Conservation (phyloP, 2,888 invertebrate species). For the Eupithecia exiguata region DNA sequence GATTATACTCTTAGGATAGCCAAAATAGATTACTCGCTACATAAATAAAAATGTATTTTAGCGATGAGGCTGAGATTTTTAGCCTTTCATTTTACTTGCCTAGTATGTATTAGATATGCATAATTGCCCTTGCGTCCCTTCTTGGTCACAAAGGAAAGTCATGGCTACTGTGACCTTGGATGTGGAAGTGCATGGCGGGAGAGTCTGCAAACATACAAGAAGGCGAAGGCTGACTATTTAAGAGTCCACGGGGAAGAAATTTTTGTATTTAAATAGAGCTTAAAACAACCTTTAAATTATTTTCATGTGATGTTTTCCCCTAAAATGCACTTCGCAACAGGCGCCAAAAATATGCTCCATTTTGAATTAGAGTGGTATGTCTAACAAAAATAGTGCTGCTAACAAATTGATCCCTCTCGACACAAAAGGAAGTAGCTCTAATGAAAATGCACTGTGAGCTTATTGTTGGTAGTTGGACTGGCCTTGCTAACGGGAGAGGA, state of each 20-base stretch:
- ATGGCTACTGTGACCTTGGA: background rate
- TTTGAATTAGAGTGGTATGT: background rate
- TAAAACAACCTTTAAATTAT: background rate
- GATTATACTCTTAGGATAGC: background rate
- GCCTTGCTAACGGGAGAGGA: conserved; percentile 29
- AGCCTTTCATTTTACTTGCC: background rate
- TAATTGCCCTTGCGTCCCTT: background rate
- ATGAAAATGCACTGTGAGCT: conserved; percentile 31
- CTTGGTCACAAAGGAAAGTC: background rate
- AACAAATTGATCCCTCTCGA: conserved; percentile 31
- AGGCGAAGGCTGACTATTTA: background rate
- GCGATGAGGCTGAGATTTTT: background rate
- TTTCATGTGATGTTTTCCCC: background rate
- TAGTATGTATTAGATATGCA: background rate
- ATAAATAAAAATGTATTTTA: background rate
- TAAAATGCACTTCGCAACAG: background rate
- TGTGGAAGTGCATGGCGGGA: background rate
- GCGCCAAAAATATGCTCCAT: background rate
- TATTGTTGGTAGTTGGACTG: conserved; percentile 26
- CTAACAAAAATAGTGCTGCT: conserved; percentile 22
- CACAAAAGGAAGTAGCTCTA: conserved; percentile 26
- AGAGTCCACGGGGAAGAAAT: background rate
- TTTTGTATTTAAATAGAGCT: background rate
- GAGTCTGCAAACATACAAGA: background rate
- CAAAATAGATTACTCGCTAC: background rate